Evolutionary conservation across 53 echinoderm and acorn worm species (phyloP).

Genomic region (Stichopus horrens): DNA sequence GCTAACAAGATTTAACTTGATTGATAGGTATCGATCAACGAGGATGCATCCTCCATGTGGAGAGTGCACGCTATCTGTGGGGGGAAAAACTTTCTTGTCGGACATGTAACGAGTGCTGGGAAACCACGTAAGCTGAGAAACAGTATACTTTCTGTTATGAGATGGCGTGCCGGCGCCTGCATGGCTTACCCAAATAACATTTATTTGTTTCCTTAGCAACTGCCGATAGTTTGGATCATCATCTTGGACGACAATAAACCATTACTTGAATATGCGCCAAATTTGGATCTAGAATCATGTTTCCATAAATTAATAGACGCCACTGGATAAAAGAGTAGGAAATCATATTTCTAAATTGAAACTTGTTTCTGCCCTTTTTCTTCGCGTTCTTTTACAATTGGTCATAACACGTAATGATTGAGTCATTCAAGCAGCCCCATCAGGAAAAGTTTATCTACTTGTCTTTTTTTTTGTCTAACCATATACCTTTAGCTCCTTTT

Average conservation of each 20-base stretch:
- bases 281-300: not conserved
- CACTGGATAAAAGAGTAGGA: too few relatives aligned
- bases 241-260: not conserved
- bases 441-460: too few relatives aligned
- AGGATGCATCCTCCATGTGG: slow-evolving; percentile 7
- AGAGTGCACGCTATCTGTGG: not conserved
- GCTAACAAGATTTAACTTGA: not conserved
- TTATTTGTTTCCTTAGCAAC: slow-evolving; percentile 3
- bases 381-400: too few relatives aligned
- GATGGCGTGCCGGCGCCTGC: not conserved
- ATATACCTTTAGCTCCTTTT: too few relatives aligned
- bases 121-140: not conserved
- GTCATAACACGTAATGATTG: too few relatives aligned
- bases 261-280: not conserved
- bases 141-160: not conserved
- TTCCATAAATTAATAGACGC: not conserved
- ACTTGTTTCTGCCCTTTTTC: too few relatives aligned
- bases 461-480: too few relatives aligned
- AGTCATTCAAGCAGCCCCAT: too few relatives aligned
- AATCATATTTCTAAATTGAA: too few relatives aligned
- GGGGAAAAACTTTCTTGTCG: not conserved
- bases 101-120: not conserved
- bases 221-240: not conserved
- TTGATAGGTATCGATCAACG: slow-evolving; percentile 8
- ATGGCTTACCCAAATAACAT: slow-evolving; percentile 1